phyloP scores from a whole-genome alignment of 2,888 invertebrate species.

The Cenopis cana region DNA sequence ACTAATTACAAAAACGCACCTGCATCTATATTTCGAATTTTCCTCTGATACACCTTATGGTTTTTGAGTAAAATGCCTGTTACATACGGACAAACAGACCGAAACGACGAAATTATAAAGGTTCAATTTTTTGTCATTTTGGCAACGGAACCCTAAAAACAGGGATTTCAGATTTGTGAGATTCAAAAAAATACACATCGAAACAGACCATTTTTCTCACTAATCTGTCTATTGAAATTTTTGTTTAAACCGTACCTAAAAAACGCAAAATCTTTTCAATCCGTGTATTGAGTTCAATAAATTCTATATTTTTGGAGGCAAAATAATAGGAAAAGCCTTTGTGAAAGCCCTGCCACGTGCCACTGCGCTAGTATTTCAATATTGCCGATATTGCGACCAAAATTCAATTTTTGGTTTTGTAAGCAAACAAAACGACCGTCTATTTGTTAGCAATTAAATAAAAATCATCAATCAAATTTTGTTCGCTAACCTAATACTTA shows the following conservation, averaged over 20 bases:
- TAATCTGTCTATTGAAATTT: constrained; percentile 16
- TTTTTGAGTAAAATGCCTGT: too few relatives aligned
- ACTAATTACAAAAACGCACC: too few relatives aligned
- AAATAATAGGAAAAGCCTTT: constrained; percentile 27
- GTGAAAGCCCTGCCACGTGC: constrained; percentile 12
- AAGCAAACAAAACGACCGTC: background rate
- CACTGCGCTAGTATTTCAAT: constrained; percentile 5
- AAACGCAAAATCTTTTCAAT: constrained; percentile 9
- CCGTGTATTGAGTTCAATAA: constrained; percentile 14
- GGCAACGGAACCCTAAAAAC: too few relatives aligned
- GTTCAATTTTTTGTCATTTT: too few relatives aligned
- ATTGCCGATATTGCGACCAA: background rate
- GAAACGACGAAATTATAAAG: too few relatives aligned
- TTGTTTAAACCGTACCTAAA: constrained; percentile 4
- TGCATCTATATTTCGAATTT: too few relatives aligned
- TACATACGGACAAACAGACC: too few relatives aligned
- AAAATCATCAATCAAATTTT: background rate
- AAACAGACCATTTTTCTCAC: background rate
- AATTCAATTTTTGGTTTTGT: background rate
- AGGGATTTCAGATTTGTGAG: background rate
- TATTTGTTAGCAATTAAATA: constrained; percentile 2
- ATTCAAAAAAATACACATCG: background rate
- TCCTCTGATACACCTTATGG: too few relatives aligned
- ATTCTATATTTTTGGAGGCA: constrained; percentile 6
- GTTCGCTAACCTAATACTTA: too few relatives aligned